A percentile compares a stretch with the other conserved stretches of the same genome.
Evolutionary conservation across 37 sponge, comb jelly and placozoan genomes (phyloP).

Genomic region (Halisarca cf. caerulea): DNA sequence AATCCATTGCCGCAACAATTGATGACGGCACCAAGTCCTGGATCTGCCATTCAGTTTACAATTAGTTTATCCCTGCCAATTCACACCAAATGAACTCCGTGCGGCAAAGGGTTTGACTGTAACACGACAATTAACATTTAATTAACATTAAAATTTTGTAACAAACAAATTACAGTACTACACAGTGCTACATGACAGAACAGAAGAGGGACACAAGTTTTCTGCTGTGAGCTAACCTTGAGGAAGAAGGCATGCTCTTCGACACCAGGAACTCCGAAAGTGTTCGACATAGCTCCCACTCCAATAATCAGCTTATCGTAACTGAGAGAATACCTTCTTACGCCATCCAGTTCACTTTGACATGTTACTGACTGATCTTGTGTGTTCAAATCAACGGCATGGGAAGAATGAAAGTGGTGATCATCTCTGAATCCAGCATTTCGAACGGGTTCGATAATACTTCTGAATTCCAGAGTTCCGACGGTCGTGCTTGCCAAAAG

Average conservation of each 20-base stretch:
- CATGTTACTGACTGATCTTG: constrained; percentile 51
- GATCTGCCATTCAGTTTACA: too few relatives aligned
- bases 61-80: too few relatives aligned
- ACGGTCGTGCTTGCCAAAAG: constrained; percentile 90
- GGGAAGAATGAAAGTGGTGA: constrained; percentile 81
- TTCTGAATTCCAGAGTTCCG: constrained; percentile 88
- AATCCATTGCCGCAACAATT: too few relatives aligned
- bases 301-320: constrained; percentile 84
- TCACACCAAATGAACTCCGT: too few relatives aligned
- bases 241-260: constrained; percentile 86
- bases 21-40: too few relatives aligned
- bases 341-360: constrained; percentile 54
- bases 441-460: constrained; percentile 89
- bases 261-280: constrained; percentile 83
- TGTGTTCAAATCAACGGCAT: constrained; percentile 57
- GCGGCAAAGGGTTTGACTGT: too few relatives aligned
- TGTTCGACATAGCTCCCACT: constrained; percentile 80
- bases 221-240: too few relatives aligned
- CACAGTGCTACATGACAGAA: too few relatives aligned
- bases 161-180: too few relatives aligned
- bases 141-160: too few relatives aligned
- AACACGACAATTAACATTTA: too few relatives aligned
- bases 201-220: too few relatives aligned
- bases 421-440: constrained; percentile 81
- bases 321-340: constrained; percentile 42